A percentile compares a stretch with the other conserved stretches of the same genome.
phyloP scores from a whole-genome alignment of 2,797 vertebrate species.

The Malacoctenus gilli region DNA sequence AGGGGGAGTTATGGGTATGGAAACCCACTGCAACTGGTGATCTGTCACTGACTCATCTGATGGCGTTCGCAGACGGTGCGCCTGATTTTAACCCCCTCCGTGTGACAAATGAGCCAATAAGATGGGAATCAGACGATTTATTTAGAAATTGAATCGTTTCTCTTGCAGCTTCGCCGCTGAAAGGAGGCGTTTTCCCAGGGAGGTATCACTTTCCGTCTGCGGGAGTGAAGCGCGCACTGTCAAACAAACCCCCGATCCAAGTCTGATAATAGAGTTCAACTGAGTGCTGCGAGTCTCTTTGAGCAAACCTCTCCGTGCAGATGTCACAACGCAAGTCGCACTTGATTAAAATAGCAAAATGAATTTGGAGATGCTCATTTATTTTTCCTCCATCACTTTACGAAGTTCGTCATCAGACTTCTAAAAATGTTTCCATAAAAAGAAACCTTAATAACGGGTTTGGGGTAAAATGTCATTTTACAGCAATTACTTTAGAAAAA shows the following conservation, averaged over 20 bases:
- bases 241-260: not conserved
- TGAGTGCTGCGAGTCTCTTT: conserved; percentile 8
- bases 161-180: too few species aligned
- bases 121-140: conserved; percentile 1
- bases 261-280: not conserved
- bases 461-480: not conserved
- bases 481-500: not conserved
- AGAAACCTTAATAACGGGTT: not conserved
- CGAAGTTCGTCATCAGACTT: not conserved
- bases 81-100: conserved; percentile 36
- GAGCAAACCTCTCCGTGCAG: not conserved
- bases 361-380: conserved; percentile 8
- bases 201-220: not conserved
- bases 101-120: not conserved
- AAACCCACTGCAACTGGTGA: conserved; percentile 47
- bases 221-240: not conserved
- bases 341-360: conserved; percentile 14
- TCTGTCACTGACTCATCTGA: conserved; percentile 61
- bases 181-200: conserved; percentile 25
- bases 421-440: not conserved
- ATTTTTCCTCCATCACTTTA: conserved; percentile 4
- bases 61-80: conserved; percentile 47
- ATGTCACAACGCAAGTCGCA: conserved; percentile 1
- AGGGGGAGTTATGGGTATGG: conserved; percentile 11
- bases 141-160: conserved; percentile 3